phyloP scores from a whole-genome alignment of 2,888 invertebrate genomes.

The Ochropacha duplaris region DNA sequence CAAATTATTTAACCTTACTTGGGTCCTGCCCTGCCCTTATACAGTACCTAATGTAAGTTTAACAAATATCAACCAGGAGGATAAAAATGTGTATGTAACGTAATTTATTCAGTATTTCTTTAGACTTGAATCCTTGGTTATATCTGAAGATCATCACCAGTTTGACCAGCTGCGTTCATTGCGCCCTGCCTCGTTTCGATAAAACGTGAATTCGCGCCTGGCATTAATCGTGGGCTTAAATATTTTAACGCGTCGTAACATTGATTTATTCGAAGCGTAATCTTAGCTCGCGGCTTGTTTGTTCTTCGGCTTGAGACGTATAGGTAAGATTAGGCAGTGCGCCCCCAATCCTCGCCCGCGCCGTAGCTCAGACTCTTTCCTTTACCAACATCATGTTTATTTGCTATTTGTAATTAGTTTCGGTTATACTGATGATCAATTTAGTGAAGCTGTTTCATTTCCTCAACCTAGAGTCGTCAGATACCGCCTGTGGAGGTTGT shows the following conservation, averaged over 20 bases:
- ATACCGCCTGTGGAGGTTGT: not conserved
- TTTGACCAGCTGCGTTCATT: conserved; percentile 51
- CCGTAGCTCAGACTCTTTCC: conserved; percentile 44
- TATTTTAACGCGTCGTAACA: conserved; percentile 82
- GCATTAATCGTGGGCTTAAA: conserved; percentile 82
- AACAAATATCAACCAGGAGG: too few relatives aligned
- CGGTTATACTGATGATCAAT: conserved; percentile 29
- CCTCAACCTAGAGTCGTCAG: not conserved
- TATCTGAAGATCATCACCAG: conserved; percentile 42
- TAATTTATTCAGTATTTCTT: conserved; percentile 4
- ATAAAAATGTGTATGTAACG: too few relatives aligned
- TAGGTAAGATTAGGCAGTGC: conserved; percentile 72
- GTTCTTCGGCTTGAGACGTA: conserved; percentile 78
- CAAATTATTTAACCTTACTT: not conserved
- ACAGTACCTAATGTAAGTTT: not conserved
- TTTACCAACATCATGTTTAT: conserved; percentile 46
- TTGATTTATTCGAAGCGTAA: conserved; percentile 81
- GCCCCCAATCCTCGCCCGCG: conserved; percentile 54
- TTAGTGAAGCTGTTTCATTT: not conserved
- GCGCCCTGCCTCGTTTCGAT: conserved; percentile 55
- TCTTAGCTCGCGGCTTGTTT: conserved; percentile 80
- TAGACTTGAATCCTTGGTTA: conserved; percentile 16
- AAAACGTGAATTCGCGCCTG: conserved; percentile 63
- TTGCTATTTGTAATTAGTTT: conserved; percentile 53
- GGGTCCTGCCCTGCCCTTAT: not conserved